These are phyloP conservation scores for Acronicta aceris DNA, from an alignment of 2,888 invertebrate genomes.

Conservation along the genomic window DNA sequence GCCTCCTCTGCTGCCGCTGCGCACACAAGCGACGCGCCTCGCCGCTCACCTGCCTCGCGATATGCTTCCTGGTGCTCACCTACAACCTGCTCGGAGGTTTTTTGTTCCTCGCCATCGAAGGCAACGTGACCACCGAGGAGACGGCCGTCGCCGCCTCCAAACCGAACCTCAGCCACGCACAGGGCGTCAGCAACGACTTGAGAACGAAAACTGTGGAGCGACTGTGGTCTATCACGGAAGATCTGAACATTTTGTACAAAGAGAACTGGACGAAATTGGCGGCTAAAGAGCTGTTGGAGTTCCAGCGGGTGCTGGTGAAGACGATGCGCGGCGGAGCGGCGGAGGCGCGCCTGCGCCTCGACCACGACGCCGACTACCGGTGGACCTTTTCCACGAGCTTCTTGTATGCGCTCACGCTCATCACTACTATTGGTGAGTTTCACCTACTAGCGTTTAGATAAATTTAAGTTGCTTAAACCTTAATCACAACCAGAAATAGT, in stretches of 20 bases:
- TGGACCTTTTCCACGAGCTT: slow-evolving; percentile 98
- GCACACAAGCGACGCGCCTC: slow-evolving; percentile 81
- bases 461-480: too few relatives aligned
- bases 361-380: slow-evolving; percentile 88
- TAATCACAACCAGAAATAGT: too few relatives aligned
- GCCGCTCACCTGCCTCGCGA: slow-evolving; percentile 94
- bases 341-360: slow-evolving; percentile 67
- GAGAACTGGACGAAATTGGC: slow-evolving; percentile 97
- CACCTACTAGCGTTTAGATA: background rate
- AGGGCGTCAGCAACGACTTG: slow-evolving; percentile 87
- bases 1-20: slow-evolving; percentile 84
- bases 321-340: slow-evolving; percentile 79
- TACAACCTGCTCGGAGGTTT: slow-evolving; percentile 98
- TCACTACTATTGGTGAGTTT: slow-evolving; percentile 97
- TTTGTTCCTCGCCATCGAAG: slow-evolving; percentile 96
- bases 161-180: slow-evolving; percentile 89
- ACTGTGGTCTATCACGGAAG: slow-evolving; percentile 95
- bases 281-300: slow-evolving; percentile 95
- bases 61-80: slow-evolving; percentile 95
- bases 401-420: slow-evolving; percentile 97
- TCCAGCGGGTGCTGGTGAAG: slow-evolving; percentile 91
- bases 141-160: slow-evolving; percentile 91
- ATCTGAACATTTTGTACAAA: slow-evolving; percentile 96
- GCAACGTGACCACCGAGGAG: slow-evolving; percentile 87
- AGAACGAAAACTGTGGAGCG: slow-evolving; percentile 93